These are phyloP conservation scores for Proterorhinus semilunaris DNA, from an alignment of 2,113 vertebrate species.

Conservation along the genomic window DNA sequence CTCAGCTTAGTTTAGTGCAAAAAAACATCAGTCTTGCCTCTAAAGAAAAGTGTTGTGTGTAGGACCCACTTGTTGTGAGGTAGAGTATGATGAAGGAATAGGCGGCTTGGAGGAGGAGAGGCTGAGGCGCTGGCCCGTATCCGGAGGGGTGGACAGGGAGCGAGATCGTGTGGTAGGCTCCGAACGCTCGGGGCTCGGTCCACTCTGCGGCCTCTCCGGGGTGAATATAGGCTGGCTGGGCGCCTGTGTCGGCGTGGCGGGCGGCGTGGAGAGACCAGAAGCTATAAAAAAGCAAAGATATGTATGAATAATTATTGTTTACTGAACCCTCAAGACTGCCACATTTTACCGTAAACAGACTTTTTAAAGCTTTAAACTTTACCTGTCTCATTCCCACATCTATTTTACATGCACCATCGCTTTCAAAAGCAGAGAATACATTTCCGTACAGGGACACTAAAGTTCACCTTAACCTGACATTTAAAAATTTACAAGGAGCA, in stretches of 20 bases:
- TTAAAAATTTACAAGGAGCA: not conserved
- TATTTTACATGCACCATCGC: no score
- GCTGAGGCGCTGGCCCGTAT: conserved; percentile 83
- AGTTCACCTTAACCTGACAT: not conserved
- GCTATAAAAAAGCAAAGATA: conserved; percentile 66
- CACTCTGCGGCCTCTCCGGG: conserved; percentile 82
- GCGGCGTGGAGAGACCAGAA: conserved; percentile 87
- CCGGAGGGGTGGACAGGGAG: conserved; percentile 82
- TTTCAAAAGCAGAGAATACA: no score
- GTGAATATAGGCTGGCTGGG: conserved; percentile 85
- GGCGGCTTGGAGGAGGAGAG: conserved; percentile 77
- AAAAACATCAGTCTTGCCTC: not conserved
- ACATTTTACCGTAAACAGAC: no score
- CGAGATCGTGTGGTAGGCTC: conserved; percentile 78
- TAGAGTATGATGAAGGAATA: conserved; percentile 73
- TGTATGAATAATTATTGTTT: no score
- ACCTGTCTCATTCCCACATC: no score
- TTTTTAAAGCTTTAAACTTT: no score
- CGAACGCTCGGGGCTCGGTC: conserved; percentile 80
- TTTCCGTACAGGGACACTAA: no score
- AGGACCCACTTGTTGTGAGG: conserved; percentile 87
- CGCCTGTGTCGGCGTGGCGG: conserved; percentile 88
- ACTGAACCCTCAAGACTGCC: no score
- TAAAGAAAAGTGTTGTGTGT: not conserved
- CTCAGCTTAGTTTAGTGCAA: not conserved